Evolutionary conservation across 2,113 vertebrate genomes (phyloP), one percentile per base, ranked within the genome.

Genomic region (Pluvianellus socialis): DNA sequence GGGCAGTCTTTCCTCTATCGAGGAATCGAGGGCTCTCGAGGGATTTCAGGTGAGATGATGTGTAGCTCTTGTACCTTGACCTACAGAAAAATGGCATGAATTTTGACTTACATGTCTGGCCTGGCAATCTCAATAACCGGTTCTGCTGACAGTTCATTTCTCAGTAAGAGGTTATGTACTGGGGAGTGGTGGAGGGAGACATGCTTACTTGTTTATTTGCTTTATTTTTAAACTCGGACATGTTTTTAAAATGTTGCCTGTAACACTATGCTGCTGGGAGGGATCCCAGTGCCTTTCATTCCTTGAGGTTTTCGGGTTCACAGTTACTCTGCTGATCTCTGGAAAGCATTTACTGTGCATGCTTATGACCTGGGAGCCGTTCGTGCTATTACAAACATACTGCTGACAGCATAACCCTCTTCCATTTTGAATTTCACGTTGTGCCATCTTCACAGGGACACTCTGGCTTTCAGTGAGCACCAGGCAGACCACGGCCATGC

Each of bases 151-250:
- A 47, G 50, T n/a, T 71, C 55, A 50, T 86, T 91, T 84, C 75
- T 84, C 76, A 63, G 63, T 27, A 52, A 12, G 62, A 53, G 6
- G 20, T 80, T 66, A 23, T 23, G 10, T 52, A 18, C 59, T 5
- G 10, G 81, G 83, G 79, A 77, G 83, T 81, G 63, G 55, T 63
- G 38, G 45, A 62, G 26, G n/a, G 28, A 1, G 16, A 74, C 47
- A 62, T 66, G 47, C 59, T 84, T 76, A 9, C 79, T 89, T 89
- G 47, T 87, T 94, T 79, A 74, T 89, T 91, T 55, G 68, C 20
- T 88, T 92, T 97, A 95, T 94, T 96, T 95, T 94, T 95, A 83
- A 93, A 86, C 65, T 80, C 4, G 4, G 24, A 70, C 53, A 3
- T 53, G 24, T n/a, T 53, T 92, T 88, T 72, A 58, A 4, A 73